These are phyloP conservation scores for Aelia acuminata DNA, from an alignment of 2,888 invertebrate species.

Conservation along the genomic window DNA sequence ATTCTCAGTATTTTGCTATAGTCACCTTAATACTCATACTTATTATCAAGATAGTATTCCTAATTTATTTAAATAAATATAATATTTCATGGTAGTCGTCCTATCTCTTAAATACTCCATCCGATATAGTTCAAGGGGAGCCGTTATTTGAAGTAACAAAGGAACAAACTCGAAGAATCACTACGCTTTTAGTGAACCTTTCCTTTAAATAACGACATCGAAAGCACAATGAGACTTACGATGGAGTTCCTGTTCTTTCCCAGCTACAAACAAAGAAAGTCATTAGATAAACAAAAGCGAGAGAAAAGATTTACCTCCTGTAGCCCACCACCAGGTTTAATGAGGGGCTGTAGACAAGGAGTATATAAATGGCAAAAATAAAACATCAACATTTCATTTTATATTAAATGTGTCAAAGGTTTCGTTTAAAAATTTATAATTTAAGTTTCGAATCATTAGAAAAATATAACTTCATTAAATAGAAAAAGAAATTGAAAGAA, in stretches of 20 bases:
- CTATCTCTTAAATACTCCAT: neutral
- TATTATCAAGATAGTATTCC: no score
- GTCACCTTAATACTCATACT: no score
- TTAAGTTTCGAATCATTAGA: no score
- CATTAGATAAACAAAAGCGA: constrained; percentile 37
- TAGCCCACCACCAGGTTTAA: constrained; percentile 4
- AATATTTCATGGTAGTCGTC: neutral
- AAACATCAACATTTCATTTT: neutral
- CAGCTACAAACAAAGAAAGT: constrained; percentile 5
- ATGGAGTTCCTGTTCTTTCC: constrained; percentile 20
- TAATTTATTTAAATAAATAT: no score
- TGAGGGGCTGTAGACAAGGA: neutral
- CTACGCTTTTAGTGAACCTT: constrained; percentile 16
- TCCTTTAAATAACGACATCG: neutral
- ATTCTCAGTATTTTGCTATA: no score
- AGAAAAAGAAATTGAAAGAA: no score
- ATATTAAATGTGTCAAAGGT: neutral
- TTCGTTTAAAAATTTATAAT: neutral
- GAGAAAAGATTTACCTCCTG: neutral
- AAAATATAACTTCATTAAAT: no score
- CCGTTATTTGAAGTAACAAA: neutral
- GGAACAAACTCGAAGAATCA: neutral
- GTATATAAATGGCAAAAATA: neutral
- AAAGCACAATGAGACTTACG: constrained; percentile 12
- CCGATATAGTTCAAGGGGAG: neutral